Evolutionary conservation across 2,888 invertebrate species (phyloP), one percentile per base, ranked within the genome.

Genomic region (Chrysotoxum bicinctum): DNA sequence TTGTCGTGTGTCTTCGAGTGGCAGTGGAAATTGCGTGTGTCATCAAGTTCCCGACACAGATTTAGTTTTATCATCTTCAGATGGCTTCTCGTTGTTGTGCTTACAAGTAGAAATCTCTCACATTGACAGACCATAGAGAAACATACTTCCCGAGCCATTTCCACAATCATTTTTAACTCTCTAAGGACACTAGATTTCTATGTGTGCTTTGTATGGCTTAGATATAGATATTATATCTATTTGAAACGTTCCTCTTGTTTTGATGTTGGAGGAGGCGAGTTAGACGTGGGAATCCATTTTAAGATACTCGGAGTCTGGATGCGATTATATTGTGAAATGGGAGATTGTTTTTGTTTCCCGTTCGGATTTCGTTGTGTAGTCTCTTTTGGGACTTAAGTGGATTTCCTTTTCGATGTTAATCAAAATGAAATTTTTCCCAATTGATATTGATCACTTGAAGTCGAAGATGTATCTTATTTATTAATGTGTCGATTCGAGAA

Each of bases 1-100:
- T 80, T 80, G 80, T 84, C 75, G 72, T 75, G 74, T 84, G 70
- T 75, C 69, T 69, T 79, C 56, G 74, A 79, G 73, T 78, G 73
- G 62, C 16, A 80, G 30, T 75, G 26, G 70, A 60, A 80, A 84
- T 84, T 84, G 84, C 84, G 43, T 75, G 72, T 84, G 80, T 84
- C 84, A 76, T 80, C 84, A 60, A 80, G 80, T 75, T 70, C 58
- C 52, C 66, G 69, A 75, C 35, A 50, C 35, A 66, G 48, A 32
- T 19, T 37, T 23, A 19, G 21, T 30, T 35, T 7, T 7, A 62
- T 26, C 21, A 70, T 52, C 52, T 69, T 79, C 73, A 54, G 54
- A 54, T 9, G 12, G 26, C 58, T 80, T 84, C 75, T 84, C 70
- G 70, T 79, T 84, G 70, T 66, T 80, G 45, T 66, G 84, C 80